A percentile compares a stretch with the other conserved stretches of the same genome.
Conservation (phyloP, 1,140 invertebrate genomes). For the Dendroctonus ponderosae region DNA sequence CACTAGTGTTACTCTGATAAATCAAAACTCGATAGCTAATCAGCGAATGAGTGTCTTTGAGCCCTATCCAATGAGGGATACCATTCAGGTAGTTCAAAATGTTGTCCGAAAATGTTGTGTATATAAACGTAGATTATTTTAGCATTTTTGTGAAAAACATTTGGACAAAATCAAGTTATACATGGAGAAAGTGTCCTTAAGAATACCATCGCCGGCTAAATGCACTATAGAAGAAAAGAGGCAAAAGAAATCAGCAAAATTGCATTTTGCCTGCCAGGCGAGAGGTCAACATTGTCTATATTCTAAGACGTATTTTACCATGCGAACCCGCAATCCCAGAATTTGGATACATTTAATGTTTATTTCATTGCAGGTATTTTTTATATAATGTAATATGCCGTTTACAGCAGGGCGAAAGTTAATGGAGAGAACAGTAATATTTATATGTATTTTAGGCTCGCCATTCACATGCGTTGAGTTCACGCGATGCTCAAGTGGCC, state of each 20-base stretch:
- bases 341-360: conserved; percentile 97
- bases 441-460: conserved; percentile 58
- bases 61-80: conserved; percentile 83
- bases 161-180: conserved; percentile 86
- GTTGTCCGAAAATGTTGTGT: background rate
- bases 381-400: no score
- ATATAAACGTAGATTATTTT: conserved; percentile 1
- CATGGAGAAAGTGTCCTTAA: conserved; percentile 81
- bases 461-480: conserved; percentile 76
- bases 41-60: conserved; percentile 83
- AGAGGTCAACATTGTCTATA: conserved; percentile 88
- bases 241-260: conserved; percentile 79
- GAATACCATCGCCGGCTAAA: conserved; percentile 84
- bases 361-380: conserved; percentile 74
- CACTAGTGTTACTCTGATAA: conserved; percentile 69
- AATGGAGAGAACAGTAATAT: background rate
- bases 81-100: conserved; percentile 62
- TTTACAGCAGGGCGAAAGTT: no score
- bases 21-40: conserved; percentile 55
- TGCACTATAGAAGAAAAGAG: conserved; percentile 84
- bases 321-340: conserved; percentile 82
- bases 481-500: conserved; percentile 77
- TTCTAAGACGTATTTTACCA: conserved; percentile 77
- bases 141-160: conserved; percentile 91
- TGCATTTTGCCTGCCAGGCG: conserved; percentile 87